Base-by-base conservation (phyloP, 2,797 vertebrate genomes). In the Silurus aristotelis region DNA sequence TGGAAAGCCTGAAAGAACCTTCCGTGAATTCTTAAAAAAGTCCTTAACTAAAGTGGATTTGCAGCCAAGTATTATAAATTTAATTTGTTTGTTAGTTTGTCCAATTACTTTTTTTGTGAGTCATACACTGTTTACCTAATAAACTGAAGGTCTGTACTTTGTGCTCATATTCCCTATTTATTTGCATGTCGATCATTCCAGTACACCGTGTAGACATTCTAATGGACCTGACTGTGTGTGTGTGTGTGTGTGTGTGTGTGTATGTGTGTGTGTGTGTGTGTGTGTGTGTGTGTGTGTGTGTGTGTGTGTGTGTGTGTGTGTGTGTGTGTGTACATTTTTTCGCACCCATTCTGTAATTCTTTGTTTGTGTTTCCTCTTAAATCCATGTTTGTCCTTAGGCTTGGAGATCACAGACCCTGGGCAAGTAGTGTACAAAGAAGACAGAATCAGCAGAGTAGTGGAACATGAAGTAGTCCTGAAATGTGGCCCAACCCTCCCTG, bases 381-480 rank as follows among this genome's bases (percentile, higher is more conserved):
- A 43, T 67, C 13, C 25, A 31, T 58, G 25, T 22, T 63, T 82
- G 61, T 76, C 52, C 55, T 83, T 25, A 96, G 96, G 91, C 17
- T 89, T 94, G 90, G 80, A 94, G 67, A 92, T 93, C 72, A 87
- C 92, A 55, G 86, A 88, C 71, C 90, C 91, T 0, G 91, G 90
- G 75, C 91, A 94, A 89, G 91, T 93, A 81, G 90, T 93, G 19
- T 95, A 94, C 68, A 89, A 85, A 68, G 94, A 96, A 25, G 83
- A 83, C 73, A 79, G 70, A 9, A 90, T 95, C 68, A 95, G 93
- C 46, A 97, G 95, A 3, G 95, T 97, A 9, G 92, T 95, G 66
- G 95, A 91, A 19, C 93, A 86, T 77, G 95, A 95, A 0, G 96
- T 97, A 89, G 94, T 95, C 88, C 92, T 98, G 85, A 92, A 94